Base-by-base conservation (phyloP, 2,888 invertebrate genomes). In the Smittia sp. region DNA sequence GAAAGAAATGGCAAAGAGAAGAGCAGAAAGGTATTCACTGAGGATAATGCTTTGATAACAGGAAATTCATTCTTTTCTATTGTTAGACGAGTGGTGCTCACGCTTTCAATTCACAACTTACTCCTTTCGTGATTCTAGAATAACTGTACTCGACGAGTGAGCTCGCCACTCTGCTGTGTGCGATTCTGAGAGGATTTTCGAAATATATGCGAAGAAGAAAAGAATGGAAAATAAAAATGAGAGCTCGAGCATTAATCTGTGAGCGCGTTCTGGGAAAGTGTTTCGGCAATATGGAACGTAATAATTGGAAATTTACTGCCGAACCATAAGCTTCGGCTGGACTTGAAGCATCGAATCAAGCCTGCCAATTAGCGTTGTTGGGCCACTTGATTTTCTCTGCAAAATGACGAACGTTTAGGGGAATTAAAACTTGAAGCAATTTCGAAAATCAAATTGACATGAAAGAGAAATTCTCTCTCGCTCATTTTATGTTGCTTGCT, bases 181-280 rank as follows among this genome's bases (percentile, higher is more conserved):
- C 15, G 46, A 46, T 46, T 46, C n/a, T 46, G 46, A 46, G 46
- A 46, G 46, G 46, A 46, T 46, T 46, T 46, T 46, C 46, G 46
- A 46, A 46, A 46, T n/a, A 46, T 32, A 9, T 32, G 32, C 32
- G 32, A 32, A 32, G 32, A 32, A 9, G 32, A 9, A 32, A 32
- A 32, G 32, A 32, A 32, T 32, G n/a, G 46, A 11, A 46, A 46
- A n/a, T 7, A 15, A 46, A 46, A 46, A 46, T 46, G 15, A n/a
- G 46, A 46, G 46, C 46, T 7, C n/a, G 15, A 46, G 3, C 2
- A 46, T 46, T 13, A 46, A 46, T 32, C 9, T 3, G 46, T 46
- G 46, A 46, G 32, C 32, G 38, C 38, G 46, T 46, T 46, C 15
- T 46, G 46, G 46, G 2, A 46, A 46, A 46, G n/a, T 15, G n/a